phyloP scores from a whole-genome alignment of 2,797 vertebrate genomes.

The Carduelis carduelis region DNA sequence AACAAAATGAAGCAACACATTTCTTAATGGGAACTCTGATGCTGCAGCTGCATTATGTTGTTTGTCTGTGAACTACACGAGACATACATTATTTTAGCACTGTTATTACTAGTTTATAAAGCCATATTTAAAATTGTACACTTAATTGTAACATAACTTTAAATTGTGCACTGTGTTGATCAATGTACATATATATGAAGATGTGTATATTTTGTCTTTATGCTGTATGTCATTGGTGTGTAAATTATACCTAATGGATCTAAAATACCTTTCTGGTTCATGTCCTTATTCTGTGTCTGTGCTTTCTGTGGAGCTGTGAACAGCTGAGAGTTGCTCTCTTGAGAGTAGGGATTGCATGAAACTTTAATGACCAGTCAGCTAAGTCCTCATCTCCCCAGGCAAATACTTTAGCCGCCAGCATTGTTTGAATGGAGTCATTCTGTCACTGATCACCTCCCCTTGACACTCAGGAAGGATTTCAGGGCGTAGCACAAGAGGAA shows the following conservation, averaged over 20 bases:
- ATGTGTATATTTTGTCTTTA: slow-evolving; percentile 81
- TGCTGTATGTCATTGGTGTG: slow-evolving; percentile 78
- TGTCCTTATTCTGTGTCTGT: slow-evolving; percentile 59
- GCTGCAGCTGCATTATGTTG: slow-evolving; percentile 31
- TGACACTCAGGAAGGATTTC: background rate
- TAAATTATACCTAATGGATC: slow-evolving; percentile 80
- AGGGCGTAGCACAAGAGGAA: background rate
- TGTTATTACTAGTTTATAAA: slow-evolving; percentile 83
- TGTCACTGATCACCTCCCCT: background rate
- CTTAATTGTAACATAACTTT: slow-evolving; percentile 78
- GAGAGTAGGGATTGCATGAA: background rate
- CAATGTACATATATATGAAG: slow-evolving; percentile 79
- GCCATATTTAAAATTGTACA: slow-evolving; percentile 85
- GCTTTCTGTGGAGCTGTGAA: background rate
- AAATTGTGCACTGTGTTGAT: slow-evolving; percentile 77
- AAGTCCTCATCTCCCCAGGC: background rate
- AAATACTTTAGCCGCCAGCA: background rate
- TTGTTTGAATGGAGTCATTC: background rate
- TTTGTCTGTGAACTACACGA: slow-evolving; percentile 59
- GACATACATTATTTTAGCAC: slow-evolving; percentile 65
- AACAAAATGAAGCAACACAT: background rate
- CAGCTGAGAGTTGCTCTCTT: background rate
- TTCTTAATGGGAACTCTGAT: slow-evolving; percentile 10
- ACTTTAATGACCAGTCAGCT: background rate
- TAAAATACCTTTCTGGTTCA: slow-evolving; percentile 72